Conservation (phyloP, 1,140 invertebrate species). For the Alviniconcha marisindica region DNA sequence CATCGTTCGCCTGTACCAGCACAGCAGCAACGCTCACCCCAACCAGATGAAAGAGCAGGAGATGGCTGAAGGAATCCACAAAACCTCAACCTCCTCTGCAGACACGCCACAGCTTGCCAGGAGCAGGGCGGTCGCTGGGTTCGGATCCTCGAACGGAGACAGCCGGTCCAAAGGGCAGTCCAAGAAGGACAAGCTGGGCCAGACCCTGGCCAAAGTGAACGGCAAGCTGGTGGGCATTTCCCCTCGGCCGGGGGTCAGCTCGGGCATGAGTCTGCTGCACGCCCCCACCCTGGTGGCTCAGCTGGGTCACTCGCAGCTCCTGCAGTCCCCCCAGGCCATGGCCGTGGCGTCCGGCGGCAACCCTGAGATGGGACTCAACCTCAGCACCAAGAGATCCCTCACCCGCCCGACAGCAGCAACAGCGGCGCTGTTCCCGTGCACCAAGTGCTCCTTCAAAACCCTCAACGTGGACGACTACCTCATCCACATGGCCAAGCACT, state of each 20-base stretch:
- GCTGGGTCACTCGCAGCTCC: not conserved
- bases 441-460: constrained; percentile 70
- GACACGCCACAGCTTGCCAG: not conserved
- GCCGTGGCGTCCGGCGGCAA: not conserved
- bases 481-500: constrained; percentile 69
- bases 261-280: not conserved
- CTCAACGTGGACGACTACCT: constrained; percentile 66
- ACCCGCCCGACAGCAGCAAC: not conserved
- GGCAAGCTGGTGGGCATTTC: not conserved
- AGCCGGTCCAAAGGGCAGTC: not conserved
- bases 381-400: not conserved
- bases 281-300: not conserved
- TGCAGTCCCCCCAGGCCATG: not conserved
- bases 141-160: not conserved
- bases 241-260: not conserved
- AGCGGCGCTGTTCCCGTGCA: constrained; percentile 63
- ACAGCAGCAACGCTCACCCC: constrained; percentile 64
- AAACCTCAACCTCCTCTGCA: constrained; percentile 2
- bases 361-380: not conserved
- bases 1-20: constrained; percentile 63
- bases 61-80: constrained; percentile 45
- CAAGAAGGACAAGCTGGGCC: not conserved
- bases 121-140: not conserved
- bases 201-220: not conserved
- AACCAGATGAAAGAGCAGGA: constrained; percentile 64